Evolutionary conservation across 2,113 vertebrate genomes (phyloP), one percentile per base, ranked within the genome.

Genomic region (Cephalopterus ornatus): DNA sequence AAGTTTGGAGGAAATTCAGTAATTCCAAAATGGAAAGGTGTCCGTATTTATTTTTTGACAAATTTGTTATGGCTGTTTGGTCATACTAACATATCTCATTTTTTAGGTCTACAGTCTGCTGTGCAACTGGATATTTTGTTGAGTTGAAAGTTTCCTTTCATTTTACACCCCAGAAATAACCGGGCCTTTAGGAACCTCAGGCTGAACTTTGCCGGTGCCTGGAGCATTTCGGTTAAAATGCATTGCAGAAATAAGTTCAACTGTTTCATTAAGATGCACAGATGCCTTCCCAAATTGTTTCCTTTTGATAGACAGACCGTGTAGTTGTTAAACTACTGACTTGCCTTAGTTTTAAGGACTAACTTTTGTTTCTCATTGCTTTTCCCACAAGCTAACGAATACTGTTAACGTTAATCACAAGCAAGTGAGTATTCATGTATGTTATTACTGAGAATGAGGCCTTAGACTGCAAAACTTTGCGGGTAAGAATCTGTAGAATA

Each of bases 231-330:
- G 26, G 26, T 76, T 80, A 62, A 91, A 80, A 41, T 35, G 6
- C 37, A 6, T 30, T 15, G 13, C 17, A 95, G 70, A 85, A 94
- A 85, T 56, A 68, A 78, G 49, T 7, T 0, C 22, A 78, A n/a
- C 30, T 7, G 27, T 76, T 89, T 37, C 56, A 35, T 14, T 72
- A 68, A 76, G 41, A 72, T 59, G 80, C 35, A 30, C 11, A 63
- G 30, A 8, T 50, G 21, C 11, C 55, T 81, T 47, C 18, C 56
- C 21, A 50, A 12, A 52, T 59, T 71, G 42, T 66, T 77, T 59
- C 39, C 13, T 83, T 86, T 32, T 50, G 56, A 15, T 44, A n/a
- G 35, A 65, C 14, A 11, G 6, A 7, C 1, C 1, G 0, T 21
- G 7, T 37, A 30, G 37, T 78, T 78, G 12, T 68, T 82, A 14